These are phyloP conservation scores for Colaptes auratus DNA, from an alignment of 2,113 vertebrate species.

Conservation along the genomic window DNA sequence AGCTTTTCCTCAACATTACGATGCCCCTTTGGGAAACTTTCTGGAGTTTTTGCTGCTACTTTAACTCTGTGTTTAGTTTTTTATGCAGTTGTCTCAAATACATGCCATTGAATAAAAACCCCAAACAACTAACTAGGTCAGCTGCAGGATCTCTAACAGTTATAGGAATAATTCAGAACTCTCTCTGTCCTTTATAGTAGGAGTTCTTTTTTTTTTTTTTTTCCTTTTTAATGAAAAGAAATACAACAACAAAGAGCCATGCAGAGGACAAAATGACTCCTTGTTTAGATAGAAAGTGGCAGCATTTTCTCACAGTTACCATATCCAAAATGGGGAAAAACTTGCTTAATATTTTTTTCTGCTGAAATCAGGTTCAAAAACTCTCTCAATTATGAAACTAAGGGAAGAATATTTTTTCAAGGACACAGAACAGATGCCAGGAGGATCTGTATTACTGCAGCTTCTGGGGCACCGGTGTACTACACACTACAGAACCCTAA, in stretches of 20 bases:
- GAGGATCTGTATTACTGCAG: not conserved
- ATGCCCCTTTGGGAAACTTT: not conserved
- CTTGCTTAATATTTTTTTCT: not conserved
- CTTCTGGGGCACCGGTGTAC: not conserved
- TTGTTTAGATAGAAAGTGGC: not conserved
- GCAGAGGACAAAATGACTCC: not conserved
- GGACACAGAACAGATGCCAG: not conserved
- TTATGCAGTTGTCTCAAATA: not conserved
- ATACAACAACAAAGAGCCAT: not conserved
- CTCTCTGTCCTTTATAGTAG: not conserved
- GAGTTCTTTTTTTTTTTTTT: not conserved
- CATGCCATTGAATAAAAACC: not conserved
- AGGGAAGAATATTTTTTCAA: not conserved
- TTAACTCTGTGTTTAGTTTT: not conserved
- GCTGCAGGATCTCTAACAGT: not conserved
- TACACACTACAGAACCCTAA: not conserved
- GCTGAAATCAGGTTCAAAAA: constrained; percentile 15
- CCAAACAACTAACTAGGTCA: not conserved
- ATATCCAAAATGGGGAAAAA: not conserved
- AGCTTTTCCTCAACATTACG: not conserved
- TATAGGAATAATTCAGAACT: not conserved
- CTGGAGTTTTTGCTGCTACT: not conserved
- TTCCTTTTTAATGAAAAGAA: not conserved
- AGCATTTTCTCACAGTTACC: not conserved
- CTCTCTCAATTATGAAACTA: constrained; percentile 34